These are phyloP conservation scores for Ptyas mucosa DNA, from an alignment of 2,113 vertebrate species.

Conservation along the genomic window DNA sequence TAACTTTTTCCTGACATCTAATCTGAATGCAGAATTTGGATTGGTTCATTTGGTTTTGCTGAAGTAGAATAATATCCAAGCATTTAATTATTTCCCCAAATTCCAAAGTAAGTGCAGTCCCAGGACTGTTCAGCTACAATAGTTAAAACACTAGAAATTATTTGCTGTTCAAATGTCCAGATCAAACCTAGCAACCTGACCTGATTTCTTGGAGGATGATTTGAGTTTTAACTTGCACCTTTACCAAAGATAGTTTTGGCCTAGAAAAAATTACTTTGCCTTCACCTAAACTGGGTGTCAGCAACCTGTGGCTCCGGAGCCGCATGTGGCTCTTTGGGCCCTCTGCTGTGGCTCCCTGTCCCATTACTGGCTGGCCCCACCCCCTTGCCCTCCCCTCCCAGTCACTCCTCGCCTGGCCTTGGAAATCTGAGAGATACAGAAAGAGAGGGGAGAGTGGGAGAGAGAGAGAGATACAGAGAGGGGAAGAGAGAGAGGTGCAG, in stretches of 20 bases:
- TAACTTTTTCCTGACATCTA: background rate
- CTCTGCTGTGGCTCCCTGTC: too few species aligned
- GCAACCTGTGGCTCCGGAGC: too few species aligned
- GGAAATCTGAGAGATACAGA: too few species aligned
- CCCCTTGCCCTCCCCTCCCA: too few species aligned
- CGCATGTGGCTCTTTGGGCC: too few species aligned
- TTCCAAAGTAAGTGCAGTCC: background rate
- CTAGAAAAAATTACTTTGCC: background rate
- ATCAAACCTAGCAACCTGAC: background rate
- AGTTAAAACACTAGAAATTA: background rate
- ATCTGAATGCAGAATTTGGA: background rate
- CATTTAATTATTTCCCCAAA: background rate
- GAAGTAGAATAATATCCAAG: background rate
- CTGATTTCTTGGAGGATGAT: background rate
- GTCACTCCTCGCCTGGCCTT: too few species aligned
- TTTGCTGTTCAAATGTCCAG: slow-evolving; percentile 2
- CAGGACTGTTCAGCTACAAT: background rate
- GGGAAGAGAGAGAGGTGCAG: too few species aligned
- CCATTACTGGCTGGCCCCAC: too few species aligned
- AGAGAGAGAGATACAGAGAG: too few species aligned
- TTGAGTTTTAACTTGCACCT: background rate
- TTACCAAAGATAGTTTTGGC: background rate
- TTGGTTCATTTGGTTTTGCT: background rate
- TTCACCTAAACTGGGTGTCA: background rate
- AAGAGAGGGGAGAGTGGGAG: too few species aligned